A percentile compares a stretch with the other conserved stretches of the same genome.
phyloP scores from a whole-genome alignment of 1,140 invertebrate genomes.

The Artemia franciscana region DNA sequence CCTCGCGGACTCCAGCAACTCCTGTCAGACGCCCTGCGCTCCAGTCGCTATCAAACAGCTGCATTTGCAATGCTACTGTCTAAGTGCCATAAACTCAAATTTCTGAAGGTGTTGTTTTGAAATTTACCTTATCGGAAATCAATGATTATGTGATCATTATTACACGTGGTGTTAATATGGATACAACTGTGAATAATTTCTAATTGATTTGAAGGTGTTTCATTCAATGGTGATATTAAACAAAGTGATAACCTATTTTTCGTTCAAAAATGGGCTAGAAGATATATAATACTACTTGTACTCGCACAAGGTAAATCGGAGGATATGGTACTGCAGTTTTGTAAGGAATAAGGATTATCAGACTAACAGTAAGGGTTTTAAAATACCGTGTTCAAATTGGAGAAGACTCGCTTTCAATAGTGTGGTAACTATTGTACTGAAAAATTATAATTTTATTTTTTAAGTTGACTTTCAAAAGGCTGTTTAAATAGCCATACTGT shows the following conservation, averaged over 20 bases:
- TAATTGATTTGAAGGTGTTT: not conserved
- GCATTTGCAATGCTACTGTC: not conserved
- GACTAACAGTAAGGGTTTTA: no score
- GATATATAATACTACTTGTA: not conserved
- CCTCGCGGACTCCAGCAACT: not conserved
- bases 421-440: not conserved
- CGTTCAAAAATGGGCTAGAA: not conserved
- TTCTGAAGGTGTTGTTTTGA: not conserved
- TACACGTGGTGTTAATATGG: not conserved
- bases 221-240: not conserved
- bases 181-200: not conserved
- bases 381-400: no score
- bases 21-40: not conserved
- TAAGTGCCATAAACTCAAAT: not conserved
- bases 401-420: no score
- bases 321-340: no score
- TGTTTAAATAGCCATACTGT: no score
- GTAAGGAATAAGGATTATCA: no score
- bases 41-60: not conserved
- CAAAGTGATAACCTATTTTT: no score
- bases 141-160: not conserved
- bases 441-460: not conserved
- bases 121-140: not conserved
- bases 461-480: not conserved
- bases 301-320: not conserved